Evolutionary conservation across 2,797 vertebrate species (phyloP).

Genomic region (Chaunax sp.): DNA sequence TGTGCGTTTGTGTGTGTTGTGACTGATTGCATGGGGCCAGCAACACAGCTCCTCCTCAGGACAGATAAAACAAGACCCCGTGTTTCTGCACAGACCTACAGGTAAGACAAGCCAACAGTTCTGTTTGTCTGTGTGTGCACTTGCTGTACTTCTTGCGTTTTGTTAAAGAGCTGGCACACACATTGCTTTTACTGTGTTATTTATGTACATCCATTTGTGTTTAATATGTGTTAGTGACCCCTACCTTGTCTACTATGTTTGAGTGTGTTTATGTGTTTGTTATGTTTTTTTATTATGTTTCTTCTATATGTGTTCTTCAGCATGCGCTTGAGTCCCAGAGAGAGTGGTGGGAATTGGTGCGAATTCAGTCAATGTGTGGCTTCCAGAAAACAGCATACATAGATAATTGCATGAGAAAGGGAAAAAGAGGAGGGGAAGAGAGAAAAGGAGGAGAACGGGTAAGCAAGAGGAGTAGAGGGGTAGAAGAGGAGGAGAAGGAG

Average conservation of each 20-base stretch:
- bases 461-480: not conserved
- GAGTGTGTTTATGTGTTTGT: not conserved
- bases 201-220: conserved; percentile 7
- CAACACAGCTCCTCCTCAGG: conserved; percentile 63
- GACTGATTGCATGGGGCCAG: conserved; percentile 75
- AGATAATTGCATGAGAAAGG: conserved; percentile 68
- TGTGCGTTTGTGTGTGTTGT: conserved; percentile 32
- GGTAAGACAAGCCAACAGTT: conserved; percentile 24
- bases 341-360: conserved; percentile 69
- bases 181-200: not conserved
- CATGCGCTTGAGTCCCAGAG: conserved; percentile 47
- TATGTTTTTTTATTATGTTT: not conserved
- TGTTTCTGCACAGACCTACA: conserved; percentile 34
- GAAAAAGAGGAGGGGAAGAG: not conserved
- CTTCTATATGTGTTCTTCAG: conserved; percentile 3
- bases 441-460: conserved; percentile 4
- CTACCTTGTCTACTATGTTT: not conserved
- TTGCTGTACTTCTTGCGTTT: conserved; percentile 23
- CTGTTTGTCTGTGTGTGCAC: conserved; percentile 24
- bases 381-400: conserved; percentile 72
- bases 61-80: conserved; percentile 70
- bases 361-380: conserved; percentile 74
- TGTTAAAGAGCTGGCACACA: conserved; percentile 1
- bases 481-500: not conserved
- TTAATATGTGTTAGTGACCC: not conserved